phyloP scores from a whole-genome alignment of 1,140 invertebrate genomes.

The Rhynchophorus ferrugineus region DNA sequence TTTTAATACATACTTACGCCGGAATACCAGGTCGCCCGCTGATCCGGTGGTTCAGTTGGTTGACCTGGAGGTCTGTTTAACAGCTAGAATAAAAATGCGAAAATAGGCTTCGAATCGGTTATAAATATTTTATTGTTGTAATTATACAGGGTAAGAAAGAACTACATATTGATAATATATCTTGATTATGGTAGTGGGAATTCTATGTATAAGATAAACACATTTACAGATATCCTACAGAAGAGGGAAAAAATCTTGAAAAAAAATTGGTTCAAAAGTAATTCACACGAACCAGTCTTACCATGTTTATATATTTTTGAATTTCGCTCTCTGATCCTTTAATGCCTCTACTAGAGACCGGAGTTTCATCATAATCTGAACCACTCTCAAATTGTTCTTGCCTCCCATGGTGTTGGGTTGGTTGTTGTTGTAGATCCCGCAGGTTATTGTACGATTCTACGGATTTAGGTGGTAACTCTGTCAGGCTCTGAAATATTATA shows the following conservation, averaged over 20 bases:
- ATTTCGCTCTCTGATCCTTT: slow-evolving; percentile 26
- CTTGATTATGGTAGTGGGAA: neutral
- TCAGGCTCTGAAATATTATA: no score
- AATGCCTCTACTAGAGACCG: slow-evolving; percentile 24
- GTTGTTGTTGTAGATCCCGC: neutral
- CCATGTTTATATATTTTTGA: slow-evolving; percentile 33
- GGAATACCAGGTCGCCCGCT: neutral
- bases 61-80: slow-evolving; percentile 23
- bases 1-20: slow-evolving; percentile 3
- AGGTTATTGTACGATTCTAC: slow-evolving; percentile 1
- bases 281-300: slow-evolving; percentile 9
- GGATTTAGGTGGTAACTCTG: no score
- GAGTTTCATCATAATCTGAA: slow-evolving; percentile 26
- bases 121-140: neutral
- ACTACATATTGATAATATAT: neutral
- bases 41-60: slow-evolving; percentile 4
- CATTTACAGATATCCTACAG: neutral
- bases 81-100: slow-evolving; percentile 16
- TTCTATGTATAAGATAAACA: neutral
- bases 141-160: slow-evolving; percentile 1
- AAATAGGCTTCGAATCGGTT: slow-evolving; percentile 1
- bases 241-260: neutral
- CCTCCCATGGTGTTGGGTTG: neutral
- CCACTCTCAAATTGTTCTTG: neutral
- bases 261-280: neutral